Percentiles rank a stretch among this genome's conserved stretches.
Evolutionary conservation across 2,888 invertebrate genomes (phyloP).

Genomic region (Belgica antarctica): DNA sequence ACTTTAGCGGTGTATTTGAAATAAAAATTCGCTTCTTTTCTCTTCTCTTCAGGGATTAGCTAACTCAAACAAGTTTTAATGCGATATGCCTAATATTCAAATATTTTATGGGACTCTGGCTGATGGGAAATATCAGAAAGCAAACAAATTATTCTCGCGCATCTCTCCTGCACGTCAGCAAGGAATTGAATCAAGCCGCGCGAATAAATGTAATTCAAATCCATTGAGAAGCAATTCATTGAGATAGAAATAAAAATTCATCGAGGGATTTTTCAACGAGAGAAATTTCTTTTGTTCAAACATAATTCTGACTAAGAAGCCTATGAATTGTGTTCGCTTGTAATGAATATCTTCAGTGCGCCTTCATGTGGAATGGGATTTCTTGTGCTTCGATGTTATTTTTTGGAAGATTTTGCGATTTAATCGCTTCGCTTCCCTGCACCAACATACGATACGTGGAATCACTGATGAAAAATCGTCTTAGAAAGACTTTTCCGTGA

Average conservation of each 20-base stretch:
- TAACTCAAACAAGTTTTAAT: conserved; percentile 16
- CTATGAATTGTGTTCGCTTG: conserved; percentile 37
- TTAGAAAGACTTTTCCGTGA: not conserved
- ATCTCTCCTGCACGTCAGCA: not conserved
- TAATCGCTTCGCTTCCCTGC: not conserved
- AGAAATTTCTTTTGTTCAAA: conserved; percentile 40
- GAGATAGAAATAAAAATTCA: not conserved
- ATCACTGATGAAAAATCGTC: not conserved
- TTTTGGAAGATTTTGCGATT: not conserved
- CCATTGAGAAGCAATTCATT: conserved; percentile 3
- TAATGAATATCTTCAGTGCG: conserved; percentile 41
- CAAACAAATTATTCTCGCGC: conserved; percentile 18
- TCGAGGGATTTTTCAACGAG: not conserved
- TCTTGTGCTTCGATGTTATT: not conserved
- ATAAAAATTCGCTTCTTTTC: not conserved
- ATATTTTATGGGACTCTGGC: not conserved
- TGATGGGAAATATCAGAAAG: not conserved
- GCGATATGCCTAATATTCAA: conserved; percentile 23
- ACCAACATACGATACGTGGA: not conserved
- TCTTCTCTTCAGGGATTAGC: not conserved
- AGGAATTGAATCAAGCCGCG: conserved; percentile 19
- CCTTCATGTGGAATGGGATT: conserved; percentile 41
- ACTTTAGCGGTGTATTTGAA: not conserved
- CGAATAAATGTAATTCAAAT: conserved; percentile 27
- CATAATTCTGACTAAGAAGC: conserved; percentile 21